phyloP scores from a whole-genome alignment of 2,888 invertebrate species.

The Nephrotoma guestfalica region DNA sequence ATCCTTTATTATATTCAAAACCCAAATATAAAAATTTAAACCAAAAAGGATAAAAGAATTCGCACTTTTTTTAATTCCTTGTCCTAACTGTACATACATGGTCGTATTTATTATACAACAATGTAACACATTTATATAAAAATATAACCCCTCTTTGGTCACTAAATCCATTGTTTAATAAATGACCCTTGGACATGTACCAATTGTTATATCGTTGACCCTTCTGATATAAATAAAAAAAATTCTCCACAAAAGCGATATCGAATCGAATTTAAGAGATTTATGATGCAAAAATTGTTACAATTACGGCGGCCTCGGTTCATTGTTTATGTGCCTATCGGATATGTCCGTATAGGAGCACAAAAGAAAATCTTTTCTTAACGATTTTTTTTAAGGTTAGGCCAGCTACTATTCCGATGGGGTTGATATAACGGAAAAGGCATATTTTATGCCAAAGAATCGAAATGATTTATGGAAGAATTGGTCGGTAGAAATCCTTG shows the following conservation, averaged over 20 bases:
- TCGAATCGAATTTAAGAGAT: constrained; percentile 1
- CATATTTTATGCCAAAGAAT: background rate
- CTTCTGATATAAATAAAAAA: background rate
- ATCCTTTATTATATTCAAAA: background rate
- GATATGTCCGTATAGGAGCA: background rate
- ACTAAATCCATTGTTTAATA: background rate
- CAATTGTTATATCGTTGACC: constrained; percentile 5
- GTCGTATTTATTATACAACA: background rate
- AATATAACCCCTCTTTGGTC: constrained; percentile 3
- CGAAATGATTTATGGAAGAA: background rate
- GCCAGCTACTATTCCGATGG: background rate
- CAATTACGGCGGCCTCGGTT: background rate
- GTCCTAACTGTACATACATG: background rate
- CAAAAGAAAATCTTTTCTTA: background rate
- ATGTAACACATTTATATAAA: background rate
- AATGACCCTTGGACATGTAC: constrained; percentile 4
- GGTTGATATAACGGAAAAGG: background rate
- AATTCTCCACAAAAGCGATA: background rate
- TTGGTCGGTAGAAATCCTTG: background rate
- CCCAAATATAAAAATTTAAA: background rate
- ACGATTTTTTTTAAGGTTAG: background rate
- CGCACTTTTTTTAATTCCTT: background rate
- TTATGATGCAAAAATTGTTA: constrained; percentile 1
- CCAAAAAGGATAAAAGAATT: background rate
- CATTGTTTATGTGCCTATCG: background rate